Evolutionary conservation across 2,113 vertebrate genomes (phyloP).

Genomic region (Notothenia rossii): DNA sequence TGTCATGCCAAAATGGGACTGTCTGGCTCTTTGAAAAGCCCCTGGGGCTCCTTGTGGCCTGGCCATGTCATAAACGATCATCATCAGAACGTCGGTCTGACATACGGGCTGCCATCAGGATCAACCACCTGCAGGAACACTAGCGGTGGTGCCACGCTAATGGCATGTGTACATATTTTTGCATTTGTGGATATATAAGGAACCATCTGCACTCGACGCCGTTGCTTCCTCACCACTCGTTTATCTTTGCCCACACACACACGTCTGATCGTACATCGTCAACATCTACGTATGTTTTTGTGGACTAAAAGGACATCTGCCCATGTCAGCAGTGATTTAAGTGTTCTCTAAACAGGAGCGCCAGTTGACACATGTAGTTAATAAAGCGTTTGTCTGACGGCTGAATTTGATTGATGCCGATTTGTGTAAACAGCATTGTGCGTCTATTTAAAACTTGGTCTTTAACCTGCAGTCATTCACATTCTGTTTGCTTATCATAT

Average conservation of each 20-base stretch:
- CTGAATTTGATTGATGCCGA: slow-evolving; percentile 33
- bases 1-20: slow-evolving; percentile 63
- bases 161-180: slow-evolving; percentile 23
- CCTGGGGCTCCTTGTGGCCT: slow-evolving; percentile 47
- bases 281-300: slow-evolving; percentile 56
- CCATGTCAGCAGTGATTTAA: slow-evolving; percentile 63
- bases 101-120: slow-evolving; percentile 29
- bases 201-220: slow-evolving; percentile 25
- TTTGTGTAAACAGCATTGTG: slow-evolving; percentile 36
- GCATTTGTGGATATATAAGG: slow-evolving; percentile 33
- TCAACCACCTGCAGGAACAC: slow-evolving; percentile 73
- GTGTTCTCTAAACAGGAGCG: slow-evolving; percentile 47
- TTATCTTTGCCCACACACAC: background rate
- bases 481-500: slow-evolving; percentile 48
- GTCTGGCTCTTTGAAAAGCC: slow-evolving; percentile 42
- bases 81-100: slow-evolving; percentile 47
- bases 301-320: slow-evolving; percentile 59
- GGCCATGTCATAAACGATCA: slow-evolving; percentile 66
- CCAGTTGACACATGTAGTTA: slow-evolving; percentile 30
- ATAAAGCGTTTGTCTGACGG: slow-evolving; percentile 51
- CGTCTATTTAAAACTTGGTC: slow-evolving; percentile 51
- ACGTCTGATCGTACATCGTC: slow-evolving; percentile 11
- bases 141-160: slow-evolving; percentile 52
- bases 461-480: slow-evolving; percentile 39
- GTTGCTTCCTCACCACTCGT: slow-evolving; percentile 1